A percentile compares a stretch with the other conserved stretches of the same genome.
Evolutionary conservation across 1,140 invertebrate species (phyloP).

Genomic region (Nephila pilipes): DNA sequence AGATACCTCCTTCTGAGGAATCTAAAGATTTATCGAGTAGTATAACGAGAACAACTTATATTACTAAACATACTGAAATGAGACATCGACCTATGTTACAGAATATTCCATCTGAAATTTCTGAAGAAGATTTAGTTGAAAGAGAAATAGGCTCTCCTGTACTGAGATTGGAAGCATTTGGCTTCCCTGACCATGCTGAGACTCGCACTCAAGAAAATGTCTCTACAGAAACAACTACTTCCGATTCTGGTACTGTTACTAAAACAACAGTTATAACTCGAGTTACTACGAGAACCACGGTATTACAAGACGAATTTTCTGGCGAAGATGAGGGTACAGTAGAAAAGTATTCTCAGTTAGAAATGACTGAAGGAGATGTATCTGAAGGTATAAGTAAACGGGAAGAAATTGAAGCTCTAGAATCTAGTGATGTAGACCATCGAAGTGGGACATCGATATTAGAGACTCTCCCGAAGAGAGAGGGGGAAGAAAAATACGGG

Average conservation of each 20-base stretch:
- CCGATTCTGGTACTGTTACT: not conserved
- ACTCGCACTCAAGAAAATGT: not conserved
- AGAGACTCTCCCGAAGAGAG: not conserved
- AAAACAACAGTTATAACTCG: constrained; percentile 18
- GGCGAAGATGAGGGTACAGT: not conserved
- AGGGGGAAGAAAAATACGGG: not conserved
- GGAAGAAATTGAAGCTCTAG: not conserved
- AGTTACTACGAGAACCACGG: not conserved
- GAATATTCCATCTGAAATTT: constrained; percentile 77
- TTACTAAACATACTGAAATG: not conserved
- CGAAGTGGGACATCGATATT: too few relatives aligned
- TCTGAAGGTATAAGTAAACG: not conserved
- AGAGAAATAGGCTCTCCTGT: constrained; percentile 56
- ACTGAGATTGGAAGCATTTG: constrained; percentile 8
- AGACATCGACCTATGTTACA: constrained; percentile 54
- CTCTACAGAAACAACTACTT: not conserved
- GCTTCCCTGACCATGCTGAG: not conserved
- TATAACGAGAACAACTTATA: constrained; percentile 1
- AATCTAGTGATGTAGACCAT: not conserved
- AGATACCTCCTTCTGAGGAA: not conserved
- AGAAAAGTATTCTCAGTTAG: not conserved
- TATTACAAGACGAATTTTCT: not conserved
- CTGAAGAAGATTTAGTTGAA: constrained; percentile 79
- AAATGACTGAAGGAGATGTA: not conserved
- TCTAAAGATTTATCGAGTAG: not conserved